Evolutionary conservation across 2,797 vertebrate species (phyloP).

Genomic region (Notoglanidium macrostoma): DNA sequence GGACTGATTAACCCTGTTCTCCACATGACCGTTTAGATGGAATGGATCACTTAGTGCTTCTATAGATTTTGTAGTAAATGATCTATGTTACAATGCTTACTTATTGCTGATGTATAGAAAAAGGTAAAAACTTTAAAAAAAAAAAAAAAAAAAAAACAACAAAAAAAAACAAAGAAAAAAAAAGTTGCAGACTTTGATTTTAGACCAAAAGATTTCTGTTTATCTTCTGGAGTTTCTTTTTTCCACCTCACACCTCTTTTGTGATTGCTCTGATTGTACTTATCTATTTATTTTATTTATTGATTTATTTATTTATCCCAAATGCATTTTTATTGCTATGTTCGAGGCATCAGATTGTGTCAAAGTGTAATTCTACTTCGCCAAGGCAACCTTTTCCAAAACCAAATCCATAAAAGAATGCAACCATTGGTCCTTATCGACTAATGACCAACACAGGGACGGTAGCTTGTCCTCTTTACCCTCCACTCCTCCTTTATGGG

Average conservation of each 20-base stretch:
- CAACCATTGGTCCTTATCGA: conserved; percentile 60
- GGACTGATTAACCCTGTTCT: conserved; percentile 62
- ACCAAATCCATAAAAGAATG: conserved; percentile 74
- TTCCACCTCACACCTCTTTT: conserved; percentile 55
- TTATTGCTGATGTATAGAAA: conserved; percentile 81
- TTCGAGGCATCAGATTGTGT: conserved; percentile 68
- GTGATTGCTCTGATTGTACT: conserved; percentile 72
- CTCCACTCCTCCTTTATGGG: conserved; percentile 54
- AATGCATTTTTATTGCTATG: conserved; percentile 56
- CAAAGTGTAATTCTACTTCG: conserved; percentile 51
- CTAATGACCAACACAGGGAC: conserved; percentile 53
- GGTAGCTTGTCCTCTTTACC: conserved; percentile 57
- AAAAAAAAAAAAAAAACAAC: not conserved
- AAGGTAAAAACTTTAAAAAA: conserved; percentile 72
- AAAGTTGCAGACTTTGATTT: conserved; percentile 82
- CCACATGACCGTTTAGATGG: conserved; percentile 82
- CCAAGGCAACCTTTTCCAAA: conserved; percentile 68
- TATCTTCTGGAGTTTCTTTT: conserved; percentile 67
- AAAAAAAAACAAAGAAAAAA: conserved; percentile 47
- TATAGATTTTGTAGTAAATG: conserved; percentile 86
- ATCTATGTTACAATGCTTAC: conserved; percentile 86
- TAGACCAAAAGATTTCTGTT: conserved; percentile 87
- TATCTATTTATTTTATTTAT: conserved; percentile 43
- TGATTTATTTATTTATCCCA: conserved; percentile 41
- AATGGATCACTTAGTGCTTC: conserved; percentile 88